Evolutionary conservation across 2,888 invertebrate genomes (phyloP).

Genomic region (Scrobipalpa costella): DNA sequence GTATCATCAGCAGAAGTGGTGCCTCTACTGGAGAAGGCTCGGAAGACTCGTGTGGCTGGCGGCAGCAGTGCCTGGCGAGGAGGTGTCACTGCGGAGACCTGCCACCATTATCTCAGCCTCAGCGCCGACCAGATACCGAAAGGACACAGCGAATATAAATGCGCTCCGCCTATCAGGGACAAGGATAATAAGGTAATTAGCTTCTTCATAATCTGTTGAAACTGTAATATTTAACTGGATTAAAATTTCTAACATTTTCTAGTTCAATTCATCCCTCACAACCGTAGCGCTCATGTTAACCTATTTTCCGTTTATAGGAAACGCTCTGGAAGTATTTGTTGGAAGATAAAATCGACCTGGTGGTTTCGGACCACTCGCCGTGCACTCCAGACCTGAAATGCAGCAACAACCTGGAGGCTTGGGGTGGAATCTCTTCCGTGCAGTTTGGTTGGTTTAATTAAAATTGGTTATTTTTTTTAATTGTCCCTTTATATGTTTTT

Average conservation of each 20-base stretch:
- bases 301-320: conserved; percentile 58
- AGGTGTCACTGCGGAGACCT: conserved; percentile 86
- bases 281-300: not conserved
- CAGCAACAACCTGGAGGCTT: conserved; percentile 84
- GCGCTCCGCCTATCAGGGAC: conserved; percentile 86
- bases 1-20: conserved; percentile 83
- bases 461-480: no score
- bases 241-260: no score
- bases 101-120: conserved; percentile 86
- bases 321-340: conserved; percentile 83
- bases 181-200: conserved; percentile 78
- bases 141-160: conserved; percentile 85
- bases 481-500: no score
- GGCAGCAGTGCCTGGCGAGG: conserved; percentile 79
- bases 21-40: conserved; percentile 78
- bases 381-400: conserved; percentile 84
- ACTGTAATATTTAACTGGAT: no score
- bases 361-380: conserved; percentile 86
- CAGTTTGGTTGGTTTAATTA: conserved; percentile 82
- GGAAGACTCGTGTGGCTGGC: conserved; percentile 56
- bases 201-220: not conserved
- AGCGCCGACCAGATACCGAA: conserved; percentile 83
- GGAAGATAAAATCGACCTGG: conserved; percentile 81
- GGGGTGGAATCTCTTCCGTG: conserved; percentile 88
- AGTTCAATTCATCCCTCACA: no score